These are phyloP conservation scores for Schizaphis graminum DNA, from an alignment of 2,888 invertebrate genomes.

Conservation along the genomic window DNA sequence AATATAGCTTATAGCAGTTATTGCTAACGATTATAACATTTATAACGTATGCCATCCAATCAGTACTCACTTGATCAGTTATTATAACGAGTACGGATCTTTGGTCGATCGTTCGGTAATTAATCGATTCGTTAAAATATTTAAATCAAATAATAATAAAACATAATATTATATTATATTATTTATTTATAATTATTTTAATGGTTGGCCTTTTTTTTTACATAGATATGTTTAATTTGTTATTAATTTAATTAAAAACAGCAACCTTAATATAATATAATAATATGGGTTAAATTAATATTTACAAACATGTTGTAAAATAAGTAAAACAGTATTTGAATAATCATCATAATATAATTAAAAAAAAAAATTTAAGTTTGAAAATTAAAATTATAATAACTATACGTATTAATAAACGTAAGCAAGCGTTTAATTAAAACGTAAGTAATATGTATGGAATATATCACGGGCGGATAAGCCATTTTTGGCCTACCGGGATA, in stretches of 20 bases:
- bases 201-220: background rate
- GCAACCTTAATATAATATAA: background rate
- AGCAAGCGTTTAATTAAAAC: background rate
- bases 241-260: background rate
- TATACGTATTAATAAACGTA: background rate
- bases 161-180: background rate
- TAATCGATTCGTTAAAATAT: background rate
- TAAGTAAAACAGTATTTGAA: background rate
- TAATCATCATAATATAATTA: background rate
- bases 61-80: background rate
- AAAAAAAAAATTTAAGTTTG: background rate
- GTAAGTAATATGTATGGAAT: background rate
- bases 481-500: too few species aligned
- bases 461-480: too few species aligned
- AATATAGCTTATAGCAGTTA: background rate
- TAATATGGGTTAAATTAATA: background rate
- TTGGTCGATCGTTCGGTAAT: background rate
- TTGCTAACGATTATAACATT: background rate
- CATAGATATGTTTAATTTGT: background rate
- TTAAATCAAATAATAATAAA: background rate
- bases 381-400: background rate
- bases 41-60: background rate
- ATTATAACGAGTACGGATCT: background rate
- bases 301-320: background rate
- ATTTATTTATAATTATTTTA: constrained; percentile 1